Evolutionary conservation across 2,888 invertebrate genomes (phyloP).

Genomic region (Apotomis turbidana): DNA sequence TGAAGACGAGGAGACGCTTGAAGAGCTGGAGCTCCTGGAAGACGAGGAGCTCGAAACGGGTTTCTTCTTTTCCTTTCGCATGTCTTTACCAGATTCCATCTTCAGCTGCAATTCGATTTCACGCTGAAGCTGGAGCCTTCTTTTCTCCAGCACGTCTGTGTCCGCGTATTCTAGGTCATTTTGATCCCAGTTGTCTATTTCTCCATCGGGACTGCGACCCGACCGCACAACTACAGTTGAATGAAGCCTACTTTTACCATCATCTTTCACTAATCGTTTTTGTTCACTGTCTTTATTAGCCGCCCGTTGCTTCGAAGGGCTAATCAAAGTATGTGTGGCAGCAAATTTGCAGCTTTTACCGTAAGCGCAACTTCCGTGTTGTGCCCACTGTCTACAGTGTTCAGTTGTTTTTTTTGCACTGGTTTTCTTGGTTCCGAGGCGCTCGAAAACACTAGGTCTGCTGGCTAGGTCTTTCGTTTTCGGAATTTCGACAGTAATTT

Average conservation of each 20-base stretch:
- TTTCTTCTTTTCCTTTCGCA: slow-evolving; percentile 88
- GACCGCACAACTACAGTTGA: slow-evolving; percentile 85
- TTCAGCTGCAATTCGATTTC: slow-evolving; percentile 91
- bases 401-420: slow-evolving; percentile 84
- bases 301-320: slow-evolving; percentile 89
- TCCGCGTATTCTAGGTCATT: slow-evolving; percentile 92
- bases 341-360: slow-evolving; percentile 91
- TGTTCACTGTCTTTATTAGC: slow-evolving; percentile 86
- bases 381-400: slow-evolving; percentile 90
- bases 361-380: slow-evolving; percentile 90
- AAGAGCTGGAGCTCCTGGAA: slow-evolving; percentile 86
- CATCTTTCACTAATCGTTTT: slow-evolving; percentile 82
- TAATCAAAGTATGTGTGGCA: slow-evolving; percentile 88
- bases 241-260: slow-evolving; percentile 86
- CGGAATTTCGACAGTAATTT: slow-evolving; percentile 90
- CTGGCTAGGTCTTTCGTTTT: slow-evolving; percentile 86
- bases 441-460: slow-evolving; percentile 92
- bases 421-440: slow-evolving; percentile 90
- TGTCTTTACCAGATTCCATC: slow-evolving; percentile 87
- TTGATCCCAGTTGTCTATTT: slow-evolving; percentile 91
- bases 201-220: slow-evolving; percentile 85
- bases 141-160: slow-evolving; percentile 90
- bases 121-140: slow-evolving; percentile 89
- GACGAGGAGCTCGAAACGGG: slow-evolving; percentile 87
- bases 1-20: slow-evolving; percentile 86